Base-by-base conservation (phyloP, 2,113 vertebrate species). In the Microcebus jonahi region DNA sequence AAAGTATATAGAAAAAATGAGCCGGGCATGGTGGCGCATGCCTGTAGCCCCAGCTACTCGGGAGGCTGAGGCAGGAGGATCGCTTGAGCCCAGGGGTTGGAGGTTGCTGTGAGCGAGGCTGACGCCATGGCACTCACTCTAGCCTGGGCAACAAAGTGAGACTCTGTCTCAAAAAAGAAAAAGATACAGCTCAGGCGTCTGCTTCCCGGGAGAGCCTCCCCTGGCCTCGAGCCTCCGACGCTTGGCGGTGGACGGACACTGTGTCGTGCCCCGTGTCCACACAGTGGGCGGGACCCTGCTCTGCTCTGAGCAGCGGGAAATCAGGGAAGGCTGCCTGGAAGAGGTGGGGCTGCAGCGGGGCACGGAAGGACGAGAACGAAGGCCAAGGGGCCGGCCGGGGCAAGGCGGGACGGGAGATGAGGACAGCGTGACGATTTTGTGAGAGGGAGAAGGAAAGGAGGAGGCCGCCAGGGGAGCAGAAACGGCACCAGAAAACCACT, bases 291-390 rank as follows among this genome's bases (percentile, higher is more conserved):
- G 61, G 20, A 31, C 7, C 17, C 65, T 20, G 13, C 31, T 45
- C 59, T 81, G 39, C 29, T 81, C 67, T 61, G 63, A 31, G 34
- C 5, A 29, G 48, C 4, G 20, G 68, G 31, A 31, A n/a, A 53
- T 73, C 29, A 48, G 63, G 50, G n/a, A 88, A 85, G 90, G 5
- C 71, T 81, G 48, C 90, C 70, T 84, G 39, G 82, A 71, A n/a
- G 48, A 73, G 20, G 39, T 45, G 8, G 34, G 59, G 8, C 55
- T 91, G 13, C 71, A 68, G 39, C 50, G 23, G 85, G 50, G 36
- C 50, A 20, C 45, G 1, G 31, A 73, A 79, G 70, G 59, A 23
- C 14, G 31, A 29, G 55, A 57, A 36, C 4, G 27, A 29, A 29
- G 21, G 48, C 18, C 2, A 1, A 14, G 27, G 27, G 34, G 10